Evolutionary conservation across 2,888 invertebrate genomes (phyloP).

Genomic region (Limnephilus rhombicus): DNA sequence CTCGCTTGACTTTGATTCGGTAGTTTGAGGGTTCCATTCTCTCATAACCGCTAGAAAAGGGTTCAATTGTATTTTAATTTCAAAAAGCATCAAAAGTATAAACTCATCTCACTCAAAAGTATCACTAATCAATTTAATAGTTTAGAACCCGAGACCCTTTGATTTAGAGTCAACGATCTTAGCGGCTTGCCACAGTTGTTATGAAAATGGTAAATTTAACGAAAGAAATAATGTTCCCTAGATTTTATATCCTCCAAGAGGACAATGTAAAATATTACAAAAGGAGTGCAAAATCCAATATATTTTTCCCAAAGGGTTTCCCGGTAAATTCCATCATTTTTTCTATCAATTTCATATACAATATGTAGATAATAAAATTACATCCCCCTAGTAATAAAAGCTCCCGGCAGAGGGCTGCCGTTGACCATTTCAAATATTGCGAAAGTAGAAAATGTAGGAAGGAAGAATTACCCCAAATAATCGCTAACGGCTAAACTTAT

Average conservation of each 20-base stretch:
- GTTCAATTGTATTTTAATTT: no score
- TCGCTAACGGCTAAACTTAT: neutral
- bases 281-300: neutral
- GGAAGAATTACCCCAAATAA: neutral
- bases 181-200: no score
- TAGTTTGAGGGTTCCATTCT: no score
- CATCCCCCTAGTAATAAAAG: neutral
- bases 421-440: constrained; percentile 1
- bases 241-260: neutral
- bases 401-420: neutral
- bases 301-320: neutral
- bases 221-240: neutral
- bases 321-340: neutral
- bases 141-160: no score
- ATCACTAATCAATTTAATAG: no score
- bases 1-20: no score
- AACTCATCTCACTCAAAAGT: no score
- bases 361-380: constrained; percentile 1
- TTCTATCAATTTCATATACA: neutral
- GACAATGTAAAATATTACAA: neutral
- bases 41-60: no score
- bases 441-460: neutral
- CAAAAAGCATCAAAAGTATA: no score
- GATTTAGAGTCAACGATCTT: no score
- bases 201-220: no score